Conservation (phyloP, 2,888 invertebrate genomes). For the Anarsia innoxiella region DNA sequence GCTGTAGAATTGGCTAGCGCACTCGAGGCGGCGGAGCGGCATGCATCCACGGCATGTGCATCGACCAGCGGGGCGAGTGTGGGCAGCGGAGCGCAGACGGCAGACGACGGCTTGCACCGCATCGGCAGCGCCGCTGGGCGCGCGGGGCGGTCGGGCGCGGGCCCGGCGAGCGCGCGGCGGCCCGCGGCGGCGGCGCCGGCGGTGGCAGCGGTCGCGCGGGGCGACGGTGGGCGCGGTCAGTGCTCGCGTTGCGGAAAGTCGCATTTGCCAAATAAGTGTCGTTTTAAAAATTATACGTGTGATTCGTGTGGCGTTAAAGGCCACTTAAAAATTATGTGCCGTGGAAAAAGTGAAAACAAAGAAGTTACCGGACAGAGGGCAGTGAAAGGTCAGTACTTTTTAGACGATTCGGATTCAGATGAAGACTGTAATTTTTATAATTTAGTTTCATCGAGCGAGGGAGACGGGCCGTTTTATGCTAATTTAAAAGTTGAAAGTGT, state of each 20-base stretch:
- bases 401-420: conserved; percentile 1
- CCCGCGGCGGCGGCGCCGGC: background rate
- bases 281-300: conserved; percentile 4
- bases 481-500: conserved; percentile 2
- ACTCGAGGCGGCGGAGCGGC: conserved; percentile 3
- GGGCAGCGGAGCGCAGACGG: background rate
- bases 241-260: conserved; percentile 3
- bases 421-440: too few species aligned
- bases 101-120: too few species aligned
- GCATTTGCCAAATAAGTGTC: conserved; percentile 4
- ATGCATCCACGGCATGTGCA: too few species aligned
- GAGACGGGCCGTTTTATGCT: conserved; percentile 10
- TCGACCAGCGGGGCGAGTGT: conserved; percentile 1
- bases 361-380: background rate
- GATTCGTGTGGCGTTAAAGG: conserved; percentile 1
- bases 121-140: background rate
- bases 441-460: background rate
- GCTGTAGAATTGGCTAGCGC: conserved; percentile 1
- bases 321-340: conserved; percentile 7
- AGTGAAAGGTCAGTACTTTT: conserved; percentile 1
- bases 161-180: background rate
- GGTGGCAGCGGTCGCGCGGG: too few species aligned
- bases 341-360: too few species aligned
- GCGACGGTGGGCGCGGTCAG: background rate
- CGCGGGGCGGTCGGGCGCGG: conserved; percentile 2